phyloP scores from a whole-genome alignment of 1,140 invertebrate species.

The Psix sp. region DNA sequence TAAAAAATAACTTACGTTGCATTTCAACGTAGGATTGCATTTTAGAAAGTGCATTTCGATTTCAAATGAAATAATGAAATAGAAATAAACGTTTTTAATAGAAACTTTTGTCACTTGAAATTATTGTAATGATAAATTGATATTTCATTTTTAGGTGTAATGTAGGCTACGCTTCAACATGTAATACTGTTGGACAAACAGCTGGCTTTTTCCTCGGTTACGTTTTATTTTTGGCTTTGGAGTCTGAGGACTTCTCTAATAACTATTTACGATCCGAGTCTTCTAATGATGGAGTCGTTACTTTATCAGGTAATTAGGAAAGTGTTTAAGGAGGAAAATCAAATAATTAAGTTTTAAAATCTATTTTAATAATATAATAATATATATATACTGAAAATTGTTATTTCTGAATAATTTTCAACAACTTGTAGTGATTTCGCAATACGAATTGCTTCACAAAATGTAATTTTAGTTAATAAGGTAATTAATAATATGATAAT shows the following conservation, averaged over 20 bases:
- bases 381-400: too few relatives aligned
- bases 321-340: too few relatives aligned
- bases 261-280: slow-evolving; percentile 89
- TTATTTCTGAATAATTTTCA: too few relatives aligned
- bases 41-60: too few relatives aligned
- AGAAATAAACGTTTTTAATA: slow-evolving; percentile 14
- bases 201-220: slow-evolving; percentile 98
- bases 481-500: not conserved
- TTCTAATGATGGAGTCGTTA: slow-evolving; percentile 86
- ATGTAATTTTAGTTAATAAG: too few relatives aligned
- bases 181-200: slow-evolving; percentile 98
- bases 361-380: too few relatives aligned
- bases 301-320: slow-evolving; percentile 82
- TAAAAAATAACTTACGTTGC: too few relatives aligned
- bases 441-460: too few relatives aligned
- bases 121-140: slow-evolving; percentile 1
- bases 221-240: slow-evolving; percentile 97
- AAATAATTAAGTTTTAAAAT: too few relatives aligned
- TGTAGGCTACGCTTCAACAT: slow-evolving; percentile 99
- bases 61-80: slow-evolving; percentile 8
- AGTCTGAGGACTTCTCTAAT: slow-evolving; percentile 97
- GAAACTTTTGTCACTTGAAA: too few relatives aligned
- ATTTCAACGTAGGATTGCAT: too few relatives aligned
- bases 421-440: too few relatives aligned
- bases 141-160: slow-evolving; percentile 81